These are phyloP conservation scores for Wasmannia auropunctata DNA, from an alignment of 1,140 invertebrate genomes.

Conservation along the genomic window DNA sequence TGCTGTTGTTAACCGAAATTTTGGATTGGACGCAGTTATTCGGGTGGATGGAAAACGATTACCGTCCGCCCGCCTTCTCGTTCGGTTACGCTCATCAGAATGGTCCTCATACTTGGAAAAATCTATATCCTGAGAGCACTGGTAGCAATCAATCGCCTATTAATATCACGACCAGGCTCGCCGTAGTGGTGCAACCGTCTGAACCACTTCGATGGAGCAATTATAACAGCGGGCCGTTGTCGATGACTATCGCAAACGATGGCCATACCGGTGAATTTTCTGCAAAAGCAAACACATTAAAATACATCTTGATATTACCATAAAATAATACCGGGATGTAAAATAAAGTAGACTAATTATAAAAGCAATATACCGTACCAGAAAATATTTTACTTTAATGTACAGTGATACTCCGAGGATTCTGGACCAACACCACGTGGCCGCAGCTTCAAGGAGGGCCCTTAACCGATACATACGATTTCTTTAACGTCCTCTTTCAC, in stretches of 20 bases:
- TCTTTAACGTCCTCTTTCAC: constrained; percentile 85
- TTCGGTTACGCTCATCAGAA: constrained; percentile 69
- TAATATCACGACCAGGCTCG: constrained; percentile 79
- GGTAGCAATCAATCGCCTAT: constrained; percentile 79
- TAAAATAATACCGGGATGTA: too few species aligned
- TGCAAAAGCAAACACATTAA: neutral
- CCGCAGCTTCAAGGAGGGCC: constrained; percentile 85
- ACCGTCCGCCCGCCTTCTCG: neutral
- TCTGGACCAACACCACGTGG: constrained; percentile 62
- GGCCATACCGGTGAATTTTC: constrained; percentile 74
- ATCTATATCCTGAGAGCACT: constrained; percentile 65
- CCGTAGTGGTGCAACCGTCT: constrained; percentile 68
- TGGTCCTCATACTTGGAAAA: constrained; percentile 82
- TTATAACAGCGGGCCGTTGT: constrained; percentile 69
- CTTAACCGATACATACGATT: constrained; percentile 83
- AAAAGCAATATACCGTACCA: neutral
- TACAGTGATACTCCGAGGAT: constrained; percentile 72
- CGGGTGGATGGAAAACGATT: constrained; percentile 21
- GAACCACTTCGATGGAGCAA: constrained; percentile 75
- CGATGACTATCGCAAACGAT: constrained; percentile 75
- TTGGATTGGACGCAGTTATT: constrained; percentile 72
- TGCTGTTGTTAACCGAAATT: constrained; percentile 74
- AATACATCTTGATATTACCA: neutral
- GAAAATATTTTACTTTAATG: neutral
- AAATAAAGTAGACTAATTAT: neutral